A percentile compares a stretch with the other conserved stretches of the same genome.
Conservation (phyloP, 2,113 vertebrate genomes). For the Pseudopodoces humilis region DNA sequence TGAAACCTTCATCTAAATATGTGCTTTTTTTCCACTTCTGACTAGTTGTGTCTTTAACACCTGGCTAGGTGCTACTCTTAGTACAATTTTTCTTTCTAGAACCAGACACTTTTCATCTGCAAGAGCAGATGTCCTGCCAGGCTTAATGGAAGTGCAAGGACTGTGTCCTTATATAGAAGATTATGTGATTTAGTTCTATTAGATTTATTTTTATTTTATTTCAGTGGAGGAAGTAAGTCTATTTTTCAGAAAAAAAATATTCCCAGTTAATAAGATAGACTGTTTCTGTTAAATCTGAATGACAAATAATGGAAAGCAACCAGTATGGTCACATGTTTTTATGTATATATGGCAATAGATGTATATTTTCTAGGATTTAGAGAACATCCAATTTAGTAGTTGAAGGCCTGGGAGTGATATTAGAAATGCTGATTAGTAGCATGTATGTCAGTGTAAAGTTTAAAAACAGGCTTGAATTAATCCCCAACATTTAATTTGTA, state of each 20-base stretch:
- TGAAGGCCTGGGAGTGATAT: conserved; percentile 31
- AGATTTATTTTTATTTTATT: neutral
- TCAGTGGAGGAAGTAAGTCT: neutral
- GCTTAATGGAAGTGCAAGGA: neutral
- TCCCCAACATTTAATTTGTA: neutral
- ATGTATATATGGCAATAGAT: conserved; percentile 16
- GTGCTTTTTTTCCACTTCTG: conserved; percentile 11
- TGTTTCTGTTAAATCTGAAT: conserved; percentile 54
- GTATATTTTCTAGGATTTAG: conserved; percentile 29
- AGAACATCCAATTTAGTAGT: conserved; percentile 9
- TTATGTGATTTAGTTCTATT: neutral
- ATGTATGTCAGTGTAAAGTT: neutral
- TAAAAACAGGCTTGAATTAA: neutral
- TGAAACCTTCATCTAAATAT: conserved; percentile 55
- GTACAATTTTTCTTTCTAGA: conserved; percentile 41
- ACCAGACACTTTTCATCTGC: conserved; percentile 16
- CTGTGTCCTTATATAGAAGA: conserved; percentile 23
- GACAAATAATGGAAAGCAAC: conserved; percentile 41
- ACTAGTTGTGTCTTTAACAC: conserved; percentile 39
- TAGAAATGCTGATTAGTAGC: conserved; percentile 16
- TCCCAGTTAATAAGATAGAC: neutral
- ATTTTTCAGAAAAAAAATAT: conserved; percentile 4
- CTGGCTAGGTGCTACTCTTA: conserved; percentile 58
- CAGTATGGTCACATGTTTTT: conserved; percentile 3
- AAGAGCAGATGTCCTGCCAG: neutral